Base-by-base conservation (phyloP, 2,888 invertebrate genomes). In the Pterostichus madidus region DNA sequence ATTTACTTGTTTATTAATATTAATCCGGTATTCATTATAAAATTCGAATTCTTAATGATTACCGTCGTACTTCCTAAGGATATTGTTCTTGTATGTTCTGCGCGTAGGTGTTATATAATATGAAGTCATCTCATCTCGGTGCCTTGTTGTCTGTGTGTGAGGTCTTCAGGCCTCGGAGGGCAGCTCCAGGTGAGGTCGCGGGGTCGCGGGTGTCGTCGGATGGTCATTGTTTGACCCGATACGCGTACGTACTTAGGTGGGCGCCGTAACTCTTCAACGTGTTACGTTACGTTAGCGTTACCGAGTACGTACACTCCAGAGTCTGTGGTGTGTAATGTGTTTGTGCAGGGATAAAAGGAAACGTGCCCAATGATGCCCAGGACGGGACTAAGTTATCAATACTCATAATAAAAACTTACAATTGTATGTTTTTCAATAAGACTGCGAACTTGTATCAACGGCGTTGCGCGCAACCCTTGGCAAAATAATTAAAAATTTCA, bases 181-280 rank as follows among this genome's bases (percentile, higher is more conserved):
- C 24, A 24, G 24, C 24, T 1, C 24, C 24, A 24, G 24, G 68
- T 71, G 68, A 17, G 68, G 68, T 71, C 68, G 5, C 2, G 32
- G 4, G 39, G 32, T 64, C 64, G 39, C n/a, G 32, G 35, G 39
- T 35, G 64, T 32, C 15, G n/a, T 64, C 39, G 35, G 39, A 35
- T 64, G 44, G 68, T 39, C 68, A 71, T 71, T 71, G 68, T 71
- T 39, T 35, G 31, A 4, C 17, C 56, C 78, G 61, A 10, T 59
- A 59, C 78, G 61, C 61, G 78, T 56, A 24, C 59, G 49, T 75
- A 77, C 59, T 31, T 64, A 80, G 82, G 82, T 82, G 82, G 82
- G 76, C 82, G 75, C 76, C 53, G 44, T 75, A 76, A 76, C 61
- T 82, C 64, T 68, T 68, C 17, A 17, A 71, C 53, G 17, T 71